Evolutionary conservation across 2,888 invertebrate species (phyloP), one percentile per base, ranked within the genome.

Genomic region (Pheosia tremula): DNA sequence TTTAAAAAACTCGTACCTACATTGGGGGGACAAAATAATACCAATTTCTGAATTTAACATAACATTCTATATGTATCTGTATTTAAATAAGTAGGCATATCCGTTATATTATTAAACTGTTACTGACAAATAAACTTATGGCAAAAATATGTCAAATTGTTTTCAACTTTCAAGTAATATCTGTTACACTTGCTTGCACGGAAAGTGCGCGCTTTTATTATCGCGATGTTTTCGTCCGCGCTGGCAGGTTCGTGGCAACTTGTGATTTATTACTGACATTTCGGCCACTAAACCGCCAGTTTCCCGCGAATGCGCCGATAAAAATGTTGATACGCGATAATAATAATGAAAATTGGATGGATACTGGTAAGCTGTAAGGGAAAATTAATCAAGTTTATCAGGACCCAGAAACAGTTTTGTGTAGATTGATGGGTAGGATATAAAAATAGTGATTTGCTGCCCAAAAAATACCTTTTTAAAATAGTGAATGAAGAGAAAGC

Each of bases 221-320:
- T 61, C 62, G 60, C 58, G 56, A 56, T 67, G 67, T 70, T 61
- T 64, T 61, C 61, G 53, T 37, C 50, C 53, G 61, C 24, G 57
- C 63, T 64, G 56, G 45, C 61, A 60, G 64, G 62, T 70, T 66
- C 66, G 63, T 60, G 60, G 61, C 64, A 43, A 56, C 39, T 66
- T 66, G 72, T 75, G 75, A 78, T 79, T 76, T 72, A 79, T 68
- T 57, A 56, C 62, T 54, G 63, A 57, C 62, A 59, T 68, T 64
- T 68, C 63, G 71, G 71, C 60, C 52, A 59, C 61, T 53, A 62
- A 73, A 77, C 69, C 63, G 69, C 61, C 64, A 67, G 68, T 59
- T 76, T 74, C 73, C 71, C 67, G 73, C 68, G 74, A 75, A 77
- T 75, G 71, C 70, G 63, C 61, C 49, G 66, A 73, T 72, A 68